Base-by-base conservation (phyloP, 2,888 invertebrate genomes). In the Ornithoptera alexandrae region DNA sequence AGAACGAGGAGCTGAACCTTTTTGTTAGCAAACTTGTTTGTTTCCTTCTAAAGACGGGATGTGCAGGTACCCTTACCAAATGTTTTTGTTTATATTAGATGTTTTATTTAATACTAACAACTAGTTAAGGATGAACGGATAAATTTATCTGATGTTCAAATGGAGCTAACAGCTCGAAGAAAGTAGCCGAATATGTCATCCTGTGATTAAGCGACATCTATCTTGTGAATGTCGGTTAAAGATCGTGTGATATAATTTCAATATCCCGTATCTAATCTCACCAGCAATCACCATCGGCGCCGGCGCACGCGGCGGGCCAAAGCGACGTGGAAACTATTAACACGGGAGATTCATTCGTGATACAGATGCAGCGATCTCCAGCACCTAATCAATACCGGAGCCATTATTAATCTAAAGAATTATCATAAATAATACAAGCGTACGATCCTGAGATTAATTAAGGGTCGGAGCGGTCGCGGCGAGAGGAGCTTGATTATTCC, bases 401-500 rank as follows among this genome's bases (percentile, higher is more conserved):
- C 62, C 76, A 77, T 74, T 78, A 82, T 83, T 78, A 82, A 81
- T 83, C 78, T 71, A 76, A 71, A 67, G 75, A 73, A 74, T 77
- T 76, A 78, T 77, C 74, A 76, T 76, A 79, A 79, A 74, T 74
- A 75, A 79, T 78, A 72, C 69, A 70, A 66, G 79, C 76, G 75
- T 74, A 73, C 73, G 74, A 73, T 72, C 70, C 68, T 69, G 72
- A 78, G 77, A 83, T 81, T 79, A 81, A 84, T 84, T 75, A 78
- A 76, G 75, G 69, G 74, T 71, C 73, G 67, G 74, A 74, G 74
- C 68, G 74, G 72, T 74, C 70, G 74, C 76, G 76, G 78, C 81
- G 80, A 81, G 77, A 73, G 77, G 77, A 77, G 77, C 80, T 80
- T 80, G 80, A 85, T 84, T 81, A 82, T 56, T 46, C 46, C 15